Evolutionary conservation across 2,797 vertebrate species (phyloP).

Genomic region (Alauda arvensis): DNA sequence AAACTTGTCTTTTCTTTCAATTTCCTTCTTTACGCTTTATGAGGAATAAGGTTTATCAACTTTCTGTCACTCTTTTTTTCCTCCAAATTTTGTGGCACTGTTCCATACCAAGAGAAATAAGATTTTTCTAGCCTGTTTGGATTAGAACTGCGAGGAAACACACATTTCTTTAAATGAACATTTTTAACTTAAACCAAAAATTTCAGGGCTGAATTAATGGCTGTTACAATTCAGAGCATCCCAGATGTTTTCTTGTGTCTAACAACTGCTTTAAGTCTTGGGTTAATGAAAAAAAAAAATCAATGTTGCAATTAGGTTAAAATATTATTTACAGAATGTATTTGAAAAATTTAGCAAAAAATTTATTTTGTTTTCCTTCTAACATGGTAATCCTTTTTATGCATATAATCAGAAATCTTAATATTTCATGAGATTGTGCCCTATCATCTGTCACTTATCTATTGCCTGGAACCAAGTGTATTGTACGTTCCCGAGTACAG

Average conservation of each 20-base stretch:
- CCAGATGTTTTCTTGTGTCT: neutral
- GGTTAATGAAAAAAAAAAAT: neutral
- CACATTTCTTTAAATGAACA: neutral
- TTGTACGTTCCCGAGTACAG: neutral
- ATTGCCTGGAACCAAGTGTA: neutral
- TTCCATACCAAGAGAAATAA: neutral
- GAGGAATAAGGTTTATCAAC: fast-evolving
- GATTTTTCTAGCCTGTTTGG: neutral
- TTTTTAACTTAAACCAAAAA: neutral
- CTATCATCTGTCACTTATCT: neutral
- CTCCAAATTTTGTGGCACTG: neutral
- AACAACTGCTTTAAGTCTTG: neutral
- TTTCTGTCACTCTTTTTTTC: neutral
- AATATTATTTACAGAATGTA: neutral
- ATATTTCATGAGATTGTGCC: neutral
- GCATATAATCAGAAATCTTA: neutral
- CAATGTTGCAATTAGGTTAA: neutral
- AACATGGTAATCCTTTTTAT: neutral
- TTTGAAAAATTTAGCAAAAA: neutral
- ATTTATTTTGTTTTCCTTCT: neutral
- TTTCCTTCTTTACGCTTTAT: neutral
- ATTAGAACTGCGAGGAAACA: neutral
- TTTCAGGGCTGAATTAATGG: neutral
- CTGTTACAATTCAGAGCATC: neutral
- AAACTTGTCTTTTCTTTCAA: neutral